Evolutionary conservation across 1,140 invertebrate species (phyloP), one percentile per base, ranked within the genome.

Genomic region (Atopsyche davidsoni): DNA sequence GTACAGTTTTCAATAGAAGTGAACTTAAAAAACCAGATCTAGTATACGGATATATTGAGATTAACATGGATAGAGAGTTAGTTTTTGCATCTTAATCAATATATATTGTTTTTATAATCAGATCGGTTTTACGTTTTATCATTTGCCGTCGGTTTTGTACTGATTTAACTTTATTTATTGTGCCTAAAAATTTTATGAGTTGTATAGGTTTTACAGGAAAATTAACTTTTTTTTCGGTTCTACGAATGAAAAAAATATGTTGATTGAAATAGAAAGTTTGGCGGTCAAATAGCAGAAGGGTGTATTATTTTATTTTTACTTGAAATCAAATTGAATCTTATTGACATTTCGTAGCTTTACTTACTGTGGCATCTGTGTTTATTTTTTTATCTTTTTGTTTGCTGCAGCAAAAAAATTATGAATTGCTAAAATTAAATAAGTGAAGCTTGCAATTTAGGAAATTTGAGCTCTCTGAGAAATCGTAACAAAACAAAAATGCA

Each of bases 11-110:
- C 32, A 48, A 17, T 38, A 44, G 40, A 44, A 44, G 14, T 36
- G 23, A 38, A 45, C 22, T 51, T 19, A 55, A 28, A 41, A 34
- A 32, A 55, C 41, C 24, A 46, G 50, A 35, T 23, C 32, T 55
- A 55, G 53, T 55, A 55, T 55, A 55, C 53, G 53, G 53, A 43
- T 49, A 28, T 55, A 47, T 51, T 28, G 9, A 34, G 38, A 41
- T 22, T 14, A n/a, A 34, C 16, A 28, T 41, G 46, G 28, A 34
- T 49, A 49, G 46, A 34, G 18, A 41, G 32, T 10, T 49, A 49
- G 46, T 41, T 49, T 49, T 49, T 49, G 46, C 46, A 49, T 41
- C 23, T 31, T 36, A 19, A 45, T n/a, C n/a, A n/a, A 32, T 9
- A 46, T 14, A 42, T 25, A 42, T 25, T 41, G n/a, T 3, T 23